phyloP scores from a whole-genome alignment of 2,113 vertebrate genomes.

The Vulpes lagopus region DNA sequence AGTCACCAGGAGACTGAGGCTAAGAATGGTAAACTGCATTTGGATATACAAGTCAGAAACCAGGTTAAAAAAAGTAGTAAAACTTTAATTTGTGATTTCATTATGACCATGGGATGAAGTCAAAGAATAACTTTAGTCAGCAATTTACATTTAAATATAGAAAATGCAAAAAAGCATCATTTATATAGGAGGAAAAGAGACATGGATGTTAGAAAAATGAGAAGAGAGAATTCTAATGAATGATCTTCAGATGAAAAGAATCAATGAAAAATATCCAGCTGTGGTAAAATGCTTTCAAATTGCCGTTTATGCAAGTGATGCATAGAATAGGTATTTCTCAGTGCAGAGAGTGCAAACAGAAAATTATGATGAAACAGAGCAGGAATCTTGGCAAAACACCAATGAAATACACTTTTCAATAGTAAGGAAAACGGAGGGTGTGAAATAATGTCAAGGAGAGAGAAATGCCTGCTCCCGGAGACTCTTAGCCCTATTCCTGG shows the following conservation, averaged over 20 bases:
- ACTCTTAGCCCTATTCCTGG: conserved; percentile 64
- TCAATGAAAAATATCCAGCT: conserved; percentile 84
- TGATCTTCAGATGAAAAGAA: conserved; percentile 83
- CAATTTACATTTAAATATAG: conserved; percentile 71
- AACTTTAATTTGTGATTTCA: conserved; percentile 71
- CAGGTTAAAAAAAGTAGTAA: conserved; percentile 38
- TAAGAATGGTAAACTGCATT: conserved; percentile 55
- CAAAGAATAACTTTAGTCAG: conserved; percentile 66
- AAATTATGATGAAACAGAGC: conserved; percentile 81
- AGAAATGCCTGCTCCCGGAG: conserved; percentile 68
- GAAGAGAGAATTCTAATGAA: conserved; percentile 79
- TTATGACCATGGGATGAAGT: conserved; percentile 62
- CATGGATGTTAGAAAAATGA: conserved; percentile 65
- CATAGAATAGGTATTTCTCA: conserved; percentile 76
- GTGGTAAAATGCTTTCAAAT: conserved; percentile 80
- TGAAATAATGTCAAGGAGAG: conserved; percentile 79
- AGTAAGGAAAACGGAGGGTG: conserved; percentile 76
- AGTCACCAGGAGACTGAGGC: conserved; percentile 48
- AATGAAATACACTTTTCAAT: conserved; percentile 79
- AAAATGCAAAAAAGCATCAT: conserved; percentile 58
- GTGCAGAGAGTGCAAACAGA: conserved; percentile 70
- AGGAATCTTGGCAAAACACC: conserved; percentile 79
- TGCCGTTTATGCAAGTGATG: conserved; percentile 79
- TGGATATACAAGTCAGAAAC: conserved; percentile 48
- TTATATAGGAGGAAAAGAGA: conserved; percentile 61